These are phyloP conservation scores for Formica aserva DNA, from an alignment of 2,888 invertebrate species.

Conservation along the genomic window DNA sequence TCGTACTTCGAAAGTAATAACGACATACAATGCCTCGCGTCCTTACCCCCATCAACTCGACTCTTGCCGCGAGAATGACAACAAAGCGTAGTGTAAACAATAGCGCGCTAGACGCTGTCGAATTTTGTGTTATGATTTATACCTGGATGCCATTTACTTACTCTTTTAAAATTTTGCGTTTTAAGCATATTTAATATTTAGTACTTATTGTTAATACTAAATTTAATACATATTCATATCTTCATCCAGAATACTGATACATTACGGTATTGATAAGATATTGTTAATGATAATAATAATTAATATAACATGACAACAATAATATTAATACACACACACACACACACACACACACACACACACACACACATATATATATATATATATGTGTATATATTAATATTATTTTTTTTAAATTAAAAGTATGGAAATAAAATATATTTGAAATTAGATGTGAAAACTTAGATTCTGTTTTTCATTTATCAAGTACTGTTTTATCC, in stretches of 20 bases:
- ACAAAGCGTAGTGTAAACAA: too few relatives aligned
- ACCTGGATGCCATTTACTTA: neutral
- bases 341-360: too few relatives aligned
- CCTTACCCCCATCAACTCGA: too few relatives aligned
- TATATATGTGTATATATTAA: too few relatives aligned
- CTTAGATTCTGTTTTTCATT: neutral
- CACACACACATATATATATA: too few relatives aligned
- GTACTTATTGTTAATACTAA: neutral
- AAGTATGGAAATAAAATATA: neutral
- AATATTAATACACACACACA: too few relatives aligned
- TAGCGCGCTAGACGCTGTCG: too few relatives aligned
- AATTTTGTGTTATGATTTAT: too few relatives aligned
- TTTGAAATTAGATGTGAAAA: neutral
- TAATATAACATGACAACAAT: too few relatives aligned
- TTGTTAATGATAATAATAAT: neutral
- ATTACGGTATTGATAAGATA: neutral
- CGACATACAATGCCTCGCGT: too few relatives aligned
- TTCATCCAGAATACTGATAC: neutral
- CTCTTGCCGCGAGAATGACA: too few relatives aligned
- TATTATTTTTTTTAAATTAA: too few relatives aligned
- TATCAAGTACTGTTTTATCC: neutral
- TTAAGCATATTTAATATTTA: neutral
- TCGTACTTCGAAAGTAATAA: neutral
- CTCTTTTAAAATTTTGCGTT: neutral
- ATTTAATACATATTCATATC: constrained; percentile 35